phyloP scores from a whole-genome alignment of 1,140 invertebrate species.

The Philopotamus ludificatus region DNA sequence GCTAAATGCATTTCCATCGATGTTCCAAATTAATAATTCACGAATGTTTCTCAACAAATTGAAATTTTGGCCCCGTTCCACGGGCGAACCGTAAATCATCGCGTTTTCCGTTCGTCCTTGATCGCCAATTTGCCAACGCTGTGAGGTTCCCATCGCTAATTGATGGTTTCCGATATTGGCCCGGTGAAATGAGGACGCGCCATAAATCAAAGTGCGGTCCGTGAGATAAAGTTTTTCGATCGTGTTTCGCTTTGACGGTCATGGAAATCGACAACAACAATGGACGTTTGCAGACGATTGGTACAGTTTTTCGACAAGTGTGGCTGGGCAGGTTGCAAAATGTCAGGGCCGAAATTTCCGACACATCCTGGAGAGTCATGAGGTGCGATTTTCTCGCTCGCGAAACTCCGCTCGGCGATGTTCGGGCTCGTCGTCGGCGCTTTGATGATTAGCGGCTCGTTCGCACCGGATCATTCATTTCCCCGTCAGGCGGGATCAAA shows the following conservation, averaged over 20 bases:
- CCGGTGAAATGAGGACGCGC: constrained; percentile 2
- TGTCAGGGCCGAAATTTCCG: constrained; percentile 13
- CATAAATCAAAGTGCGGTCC: constrained; percentile 14
- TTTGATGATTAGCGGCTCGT: too few relatives aligned
- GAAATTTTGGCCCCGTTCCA: too few relatives aligned
- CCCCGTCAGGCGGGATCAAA: too few relatives aligned
- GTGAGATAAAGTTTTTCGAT: not conserved
- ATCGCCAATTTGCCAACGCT: not conserved
- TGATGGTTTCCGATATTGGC: not conserved
- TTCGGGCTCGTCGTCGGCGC: too few relatives aligned
- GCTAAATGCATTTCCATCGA: not conserved
- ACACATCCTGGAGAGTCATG: not conserved
- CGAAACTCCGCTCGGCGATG: not conserved
- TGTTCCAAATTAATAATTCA: not conserved
- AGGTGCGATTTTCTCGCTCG: not conserved
- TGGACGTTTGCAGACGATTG: constrained; percentile 10
- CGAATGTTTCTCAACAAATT: too few relatives aligned
- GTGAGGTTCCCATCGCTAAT: not conserved
- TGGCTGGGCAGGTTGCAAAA: not conserved
- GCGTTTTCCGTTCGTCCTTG: not conserved
- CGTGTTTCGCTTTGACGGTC: too few relatives aligned
- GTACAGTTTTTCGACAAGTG: constrained; percentile 20
- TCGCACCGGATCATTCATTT: too few relatives aligned
- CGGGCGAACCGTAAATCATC: too few relatives aligned
- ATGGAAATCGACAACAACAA: constrained; percentile 5